These are phyloP conservation scores for Ochropleura leucogaster DNA, from an alignment of 2,888 invertebrate genomes.

Conservation along the genomic window DNA sequence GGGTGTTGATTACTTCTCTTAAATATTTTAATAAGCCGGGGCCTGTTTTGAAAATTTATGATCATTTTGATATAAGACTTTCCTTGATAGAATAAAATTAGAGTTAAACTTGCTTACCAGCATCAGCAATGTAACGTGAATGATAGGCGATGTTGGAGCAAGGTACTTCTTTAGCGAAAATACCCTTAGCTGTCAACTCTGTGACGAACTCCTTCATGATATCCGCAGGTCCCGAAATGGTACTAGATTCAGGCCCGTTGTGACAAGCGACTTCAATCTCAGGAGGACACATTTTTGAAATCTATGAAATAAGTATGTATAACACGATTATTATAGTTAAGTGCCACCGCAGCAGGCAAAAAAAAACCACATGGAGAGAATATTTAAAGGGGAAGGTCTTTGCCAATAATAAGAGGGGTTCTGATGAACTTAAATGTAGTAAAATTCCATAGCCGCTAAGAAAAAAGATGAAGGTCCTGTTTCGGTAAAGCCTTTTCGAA, in stretches of 20 bases:
- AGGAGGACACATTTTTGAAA: constrained; percentile 85
- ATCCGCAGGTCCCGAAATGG: constrained; percentile 94
- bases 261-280: constrained; percentile 95
- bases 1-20: constrained; percentile 90
- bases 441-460: too few species aligned
- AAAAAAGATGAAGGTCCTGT: too few species aligned
- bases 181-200: constrained; percentile 77
- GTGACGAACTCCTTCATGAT: constrained; percentile 91
- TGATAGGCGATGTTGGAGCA: constrained; percentile 97
- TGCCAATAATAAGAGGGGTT: too few species aligned
- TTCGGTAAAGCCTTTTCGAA: too few species aligned
- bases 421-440: too few species aligned
- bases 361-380: too few species aligned
- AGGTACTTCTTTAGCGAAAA: constrained; percentile 85
- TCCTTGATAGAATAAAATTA: constrained; percentile 66
- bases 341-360: too few species aligned
- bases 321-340: not conserved
- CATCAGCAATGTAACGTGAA: constrained; percentile 94
- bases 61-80: not conserved
- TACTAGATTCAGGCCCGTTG: constrained; percentile 94
- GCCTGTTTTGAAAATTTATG: constrained; percentile 63
- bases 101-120: constrained; percentile 68
- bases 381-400: too few species aligned
- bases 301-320: constrained; percentile 65
- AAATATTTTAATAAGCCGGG: constrained; percentile 90